These are phyloP conservation scores for Agrilus mali DNA, from an alignment of 2,888 invertebrate species.

Conservation along the genomic window DNA sequence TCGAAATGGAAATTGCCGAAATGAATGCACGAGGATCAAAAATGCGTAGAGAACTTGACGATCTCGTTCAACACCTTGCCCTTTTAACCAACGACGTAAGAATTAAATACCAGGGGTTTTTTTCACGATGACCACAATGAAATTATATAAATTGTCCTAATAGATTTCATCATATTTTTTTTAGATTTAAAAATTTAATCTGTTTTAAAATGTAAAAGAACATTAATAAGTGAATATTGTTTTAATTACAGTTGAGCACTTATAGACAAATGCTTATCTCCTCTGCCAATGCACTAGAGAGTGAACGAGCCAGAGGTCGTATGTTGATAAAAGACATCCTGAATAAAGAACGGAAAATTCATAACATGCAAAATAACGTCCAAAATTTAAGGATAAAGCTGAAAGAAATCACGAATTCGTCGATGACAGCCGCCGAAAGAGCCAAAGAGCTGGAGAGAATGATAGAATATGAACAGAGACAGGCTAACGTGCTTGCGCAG, in stretches of 20 bases:
- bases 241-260: constrained; percentile 7
- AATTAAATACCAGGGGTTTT: no score
- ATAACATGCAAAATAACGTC: constrained; percentile 16
- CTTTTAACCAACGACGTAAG: constrained; percentile 34
- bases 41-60: constrained; percentile 25
- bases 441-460: constrained; percentile 47
- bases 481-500: constrained; percentile 33
- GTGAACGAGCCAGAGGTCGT: constrained; percentile 22
- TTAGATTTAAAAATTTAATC: no score
- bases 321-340: constrained; percentile 18
- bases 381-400: constrained; percentile 36
- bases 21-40: constrained; percentile 32
- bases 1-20: constrained; percentile 31
- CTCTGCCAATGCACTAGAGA: constrained; percentile 28
- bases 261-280: constrained; percentile 35
- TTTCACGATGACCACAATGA: no score
- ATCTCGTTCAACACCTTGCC: constrained; percentile 25
- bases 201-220: background rate
- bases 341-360: constrained; percentile 16
- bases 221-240: background rate
- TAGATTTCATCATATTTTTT: no score
- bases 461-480: constrained; percentile 43
- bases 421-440: constrained; percentile 43
- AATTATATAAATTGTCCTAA: no score
- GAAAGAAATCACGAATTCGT: constrained; percentile 38